A percentile compares a stretch with the other conserved stretches of the same genome.
Conservation (phyloP, 2,797 vertebrate species). For the Schizothorax lantsangensis region DNA sequence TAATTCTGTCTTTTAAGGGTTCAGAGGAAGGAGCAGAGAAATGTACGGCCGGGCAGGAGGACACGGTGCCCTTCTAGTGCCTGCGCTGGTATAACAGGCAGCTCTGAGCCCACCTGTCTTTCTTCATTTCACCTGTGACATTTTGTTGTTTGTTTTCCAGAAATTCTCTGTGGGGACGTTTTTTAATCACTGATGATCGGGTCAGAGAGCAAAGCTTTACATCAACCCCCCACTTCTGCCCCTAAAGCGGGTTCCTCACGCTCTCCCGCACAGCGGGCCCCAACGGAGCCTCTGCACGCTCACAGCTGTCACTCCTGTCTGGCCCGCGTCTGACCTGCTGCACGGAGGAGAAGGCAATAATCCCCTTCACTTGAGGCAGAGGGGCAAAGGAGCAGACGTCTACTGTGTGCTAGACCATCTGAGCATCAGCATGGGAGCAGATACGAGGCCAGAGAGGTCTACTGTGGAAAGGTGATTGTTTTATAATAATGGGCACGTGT, state of each 20-base stretch:
- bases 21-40: constrained; percentile 17
- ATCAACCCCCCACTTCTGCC: constrained; percentile 57
- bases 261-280: neutral
- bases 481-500: neutral
- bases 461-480: constrained; percentile 8
- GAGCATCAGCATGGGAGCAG: neutral
- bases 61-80: constrained; percentile 36
- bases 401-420: constrained; percentile 11
- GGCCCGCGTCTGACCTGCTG: constrained; percentile 62
- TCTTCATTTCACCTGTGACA: constrained; percentile 54
- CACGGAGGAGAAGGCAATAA: constrained; percentile 64
- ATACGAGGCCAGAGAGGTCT: neutral
- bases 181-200: constrained; percentile 61
- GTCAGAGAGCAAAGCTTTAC: constrained; percentile 59
- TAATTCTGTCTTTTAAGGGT: neutral
- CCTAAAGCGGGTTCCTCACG: constrained; percentile 25
- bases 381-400: constrained; percentile 1
- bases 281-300: constrained; percentile 62
- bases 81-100: constrained; percentile 45
- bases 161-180: constrained; percentile 41
- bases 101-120: constrained; percentile 46
- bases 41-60: constrained; percentile 11
- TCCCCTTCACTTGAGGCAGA: constrained; percentile 30
- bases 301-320: constrained; percentile 59
- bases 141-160: constrained; percentile 54